Percentiles rank a stretch among this genome's conserved stretches.
These are phyloP conservation scores for Chloroclystis v-ata DNA, from an alignment of 2,888 invertebrate species.

Conservation along the genomic window DNA sequence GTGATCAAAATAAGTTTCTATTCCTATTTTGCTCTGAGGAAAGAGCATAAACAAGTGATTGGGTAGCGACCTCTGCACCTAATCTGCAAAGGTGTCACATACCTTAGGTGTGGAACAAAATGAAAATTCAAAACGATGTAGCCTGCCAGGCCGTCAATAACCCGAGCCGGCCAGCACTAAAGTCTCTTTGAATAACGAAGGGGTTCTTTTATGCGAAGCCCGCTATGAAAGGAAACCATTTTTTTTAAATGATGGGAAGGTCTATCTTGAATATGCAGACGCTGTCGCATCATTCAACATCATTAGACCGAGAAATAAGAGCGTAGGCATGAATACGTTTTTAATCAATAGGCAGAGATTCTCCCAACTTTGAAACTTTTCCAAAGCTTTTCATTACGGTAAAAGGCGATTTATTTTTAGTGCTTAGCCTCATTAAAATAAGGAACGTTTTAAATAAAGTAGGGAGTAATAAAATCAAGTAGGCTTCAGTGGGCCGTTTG, in stretches of 20 bases:
- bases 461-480: slow-evolving; percentile 60
- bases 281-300: slow-evolving; percentile 67
- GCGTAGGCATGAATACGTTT: slow-evolving; percentile 46
- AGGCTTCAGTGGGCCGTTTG: slow-evolving; percentile 49
- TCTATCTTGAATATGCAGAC: slow-evolving; percentile 65
- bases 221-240: slow-evolving; percentile 64
- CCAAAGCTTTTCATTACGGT: slow-evolving; percentile 15
- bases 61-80: too few species aligned
- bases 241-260: slow-evolving; percentile 61
- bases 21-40: too few species aligned
- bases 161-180: slow-evolving; percentile 49
- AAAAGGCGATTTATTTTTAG: slow-evolving; percentile 27
- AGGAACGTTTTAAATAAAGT: slow-evolving; percentile 54
- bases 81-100: too few species aligned
- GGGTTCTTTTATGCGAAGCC: slow-evolving; percentile 60
- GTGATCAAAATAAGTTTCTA: too few species aligned
- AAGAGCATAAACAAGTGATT: too few species aligned
- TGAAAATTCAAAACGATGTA: slow-evolving; percentile 37
- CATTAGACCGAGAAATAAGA: slow-evolving; percentile 63
- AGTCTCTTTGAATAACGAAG: slow-evolving; percentile 68
- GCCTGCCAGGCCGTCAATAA: slow-evolving; percentile 35
- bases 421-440: slow-evolving; percentile 34
- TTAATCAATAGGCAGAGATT: slow-evolving; percentile 32
- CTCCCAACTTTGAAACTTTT: slow-evolving; percentile 23
- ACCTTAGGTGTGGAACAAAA: slow-evolving; percentile 21